These are phyloP conservation scores for Rhagoletis pomonella DNA, from an alignment of 1,140 invertebrate species.

Conservation along the genomic window DNA sequence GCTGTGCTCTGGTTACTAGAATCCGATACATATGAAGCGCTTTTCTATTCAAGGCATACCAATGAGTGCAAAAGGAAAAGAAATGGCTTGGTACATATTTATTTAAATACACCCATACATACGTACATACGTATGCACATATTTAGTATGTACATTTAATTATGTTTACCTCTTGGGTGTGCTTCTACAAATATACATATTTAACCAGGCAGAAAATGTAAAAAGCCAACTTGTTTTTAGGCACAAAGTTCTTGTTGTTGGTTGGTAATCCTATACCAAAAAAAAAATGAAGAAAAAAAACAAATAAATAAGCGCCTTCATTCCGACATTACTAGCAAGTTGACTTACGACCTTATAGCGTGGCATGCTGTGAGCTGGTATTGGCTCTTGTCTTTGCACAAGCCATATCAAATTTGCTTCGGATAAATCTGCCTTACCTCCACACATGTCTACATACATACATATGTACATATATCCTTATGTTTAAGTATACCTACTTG, in stretches of 20 bases:
- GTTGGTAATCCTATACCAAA: constrained; percentile 22
- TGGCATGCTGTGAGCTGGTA: background rate
- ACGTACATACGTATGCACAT: background rate
- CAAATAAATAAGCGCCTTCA: background rate
- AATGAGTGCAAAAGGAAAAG: background rate
- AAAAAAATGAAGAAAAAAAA: background rate
- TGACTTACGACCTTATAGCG: constrained; percentile 9
- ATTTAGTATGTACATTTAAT: no score
- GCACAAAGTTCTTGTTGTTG: background rate
- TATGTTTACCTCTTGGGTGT: background rate
- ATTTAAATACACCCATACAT: background rate
- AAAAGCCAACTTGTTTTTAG: background rate
- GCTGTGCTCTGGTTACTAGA: background rate
- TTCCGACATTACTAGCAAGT: background rate
- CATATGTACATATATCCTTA: background rate
- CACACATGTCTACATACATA: background rate
- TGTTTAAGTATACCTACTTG: background rate
- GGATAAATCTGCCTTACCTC: background rate
- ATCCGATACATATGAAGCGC: background rate
- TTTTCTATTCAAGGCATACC: background rate
- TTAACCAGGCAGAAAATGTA: background rate
- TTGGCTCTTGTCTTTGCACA: background rate
- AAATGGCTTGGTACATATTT: background rate
- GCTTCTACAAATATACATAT: background rate
- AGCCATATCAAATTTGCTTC: background rate